Base-by-base conservation (phyloP, 2,113 vertebrate species). In the Vulpes vulpes region DNA sequence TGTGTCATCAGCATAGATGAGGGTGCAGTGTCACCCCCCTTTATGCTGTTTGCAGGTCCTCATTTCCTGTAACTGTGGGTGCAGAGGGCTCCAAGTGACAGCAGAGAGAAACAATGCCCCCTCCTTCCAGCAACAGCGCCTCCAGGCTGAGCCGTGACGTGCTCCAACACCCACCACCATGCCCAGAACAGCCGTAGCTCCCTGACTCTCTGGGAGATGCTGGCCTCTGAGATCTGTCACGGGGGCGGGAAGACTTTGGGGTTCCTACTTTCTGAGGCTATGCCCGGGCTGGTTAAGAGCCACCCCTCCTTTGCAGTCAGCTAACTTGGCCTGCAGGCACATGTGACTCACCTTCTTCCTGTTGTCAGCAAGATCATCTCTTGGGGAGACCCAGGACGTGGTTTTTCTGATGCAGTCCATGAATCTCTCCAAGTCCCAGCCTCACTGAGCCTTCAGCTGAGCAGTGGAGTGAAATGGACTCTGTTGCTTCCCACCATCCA, bases 121-220 rank as follows among this genome's bases (percentile, higher is more conserved):
- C 0, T 10, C 8, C 76, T 76, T n/a, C 9, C 25, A 30, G 59
- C 17, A 5, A 11, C 2, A 2, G 10, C 0, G 1, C 2, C 43
- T 8, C 59, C 1, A 0, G 15, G 53, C 76, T 11, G 8, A 0
- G 30, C 57, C 0, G 0, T 17, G 53, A 0, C 5, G 1, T 1
- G 0, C 15, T 19, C 32, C 22, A 8, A 11, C 14, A 15, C 69
- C 5, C 25, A 10, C 30, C 19, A 11, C 69, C 11, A 2, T 2
- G 27, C 60, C 67, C 32, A 2, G 59, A 16, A 12, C 1, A 1
- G 30, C 82, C 25, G 49, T 17, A 8, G n/a, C 69, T 23, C 82
- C 32, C 35, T 14, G 55, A 23, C 57, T 30, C 17, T 14, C 59
- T 8, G 8, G 55, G 62, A 20, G 43, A 9, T 9, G 19, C 62